phyloP scores from a whole-genome alignment of 2,113 vertebrate species.

The Condylura cristata region DNA sequence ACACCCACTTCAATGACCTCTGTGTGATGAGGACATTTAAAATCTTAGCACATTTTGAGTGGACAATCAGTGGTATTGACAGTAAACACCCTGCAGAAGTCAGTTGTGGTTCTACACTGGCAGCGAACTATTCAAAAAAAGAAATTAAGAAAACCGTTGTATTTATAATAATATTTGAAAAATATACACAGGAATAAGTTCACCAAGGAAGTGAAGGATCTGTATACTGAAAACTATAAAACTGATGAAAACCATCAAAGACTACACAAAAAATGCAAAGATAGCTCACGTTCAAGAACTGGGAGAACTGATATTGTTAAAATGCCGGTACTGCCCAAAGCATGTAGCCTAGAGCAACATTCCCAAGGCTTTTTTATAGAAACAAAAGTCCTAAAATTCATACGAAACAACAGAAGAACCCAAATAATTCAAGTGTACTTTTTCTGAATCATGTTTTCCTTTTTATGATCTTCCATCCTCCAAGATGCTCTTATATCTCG shows the following conservation, averaged over 20 bases:
- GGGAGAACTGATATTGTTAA: background rate
- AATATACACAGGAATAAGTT: too few relatives aligned
- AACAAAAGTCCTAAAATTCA: background rate
- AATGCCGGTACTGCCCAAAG: background rate
- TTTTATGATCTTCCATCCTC: background rate
- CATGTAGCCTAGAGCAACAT: background rate
- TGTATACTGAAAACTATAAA: background rate
- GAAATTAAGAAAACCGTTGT: background rate
- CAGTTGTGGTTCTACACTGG: background rate
- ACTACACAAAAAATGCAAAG: background rate
- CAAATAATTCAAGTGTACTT: background rate
- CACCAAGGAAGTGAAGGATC: too few relatives aligned
- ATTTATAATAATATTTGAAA: too few relatives aligned
- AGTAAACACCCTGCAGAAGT: background rate
- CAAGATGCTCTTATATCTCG: background rate
- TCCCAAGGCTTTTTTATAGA: background rate
- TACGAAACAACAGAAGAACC: background rate
- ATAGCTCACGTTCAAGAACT: background rate
- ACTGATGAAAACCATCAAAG: background rate
- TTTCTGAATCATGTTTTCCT: background rate
- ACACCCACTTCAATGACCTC: background rate
- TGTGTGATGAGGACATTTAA: background rate
- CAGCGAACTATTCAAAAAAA: background rate
- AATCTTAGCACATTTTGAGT: background rate
- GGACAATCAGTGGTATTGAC: background rate